These are phyloP conservation scores for Chalcis sispes DNA, from an alignment of 2,888 invertebrate genomes.

Conservation along the genomic window DNA sequence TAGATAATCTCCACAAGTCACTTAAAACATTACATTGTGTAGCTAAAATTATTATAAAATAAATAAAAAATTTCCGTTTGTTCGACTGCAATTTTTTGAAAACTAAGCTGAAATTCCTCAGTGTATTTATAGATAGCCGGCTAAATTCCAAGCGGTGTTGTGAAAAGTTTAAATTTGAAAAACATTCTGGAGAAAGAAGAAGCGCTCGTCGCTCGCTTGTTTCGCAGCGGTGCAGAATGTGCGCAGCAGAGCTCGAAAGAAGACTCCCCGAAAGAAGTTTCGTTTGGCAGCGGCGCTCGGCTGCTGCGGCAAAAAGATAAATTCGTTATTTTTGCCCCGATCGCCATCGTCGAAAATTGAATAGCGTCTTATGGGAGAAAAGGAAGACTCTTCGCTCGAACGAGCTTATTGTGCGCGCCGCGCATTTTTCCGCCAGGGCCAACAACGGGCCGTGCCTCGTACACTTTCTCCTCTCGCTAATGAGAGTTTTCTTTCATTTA, in stretches of 20 bases:
- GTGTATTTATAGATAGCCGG: too few species aligned
- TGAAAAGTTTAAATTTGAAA: background rate
- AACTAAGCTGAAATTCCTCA: too few species aligned
- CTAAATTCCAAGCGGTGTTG: too few species aligned
- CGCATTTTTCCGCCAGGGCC: background rate
- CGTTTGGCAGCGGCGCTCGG: background rate
- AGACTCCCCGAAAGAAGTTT: slow-evolving; percentile 5
- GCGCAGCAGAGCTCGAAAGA: too few species aligned
- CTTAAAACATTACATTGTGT: too few species aligned
- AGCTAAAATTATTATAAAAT: too few species aligned
- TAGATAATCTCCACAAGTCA: too few species aligned
- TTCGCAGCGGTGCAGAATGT: slow-evolving; percentile 1
- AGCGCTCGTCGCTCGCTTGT: too few species aligned
- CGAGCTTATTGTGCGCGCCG: background rate
- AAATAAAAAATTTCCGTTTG: too few species aligned
- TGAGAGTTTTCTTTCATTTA: slow-evolving; percentile 24
- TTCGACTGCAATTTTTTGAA: too few species aligned
- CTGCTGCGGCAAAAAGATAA: slow-evolving; percentile 6
- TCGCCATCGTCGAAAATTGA: background rate
- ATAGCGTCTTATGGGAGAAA: slow-evolving; percentile 1
- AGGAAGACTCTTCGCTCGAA: background rate
- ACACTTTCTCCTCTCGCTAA: slow-evolving; percentile 33
- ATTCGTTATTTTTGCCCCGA: slow-evolving; percentile 1
- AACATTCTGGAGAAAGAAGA: background rate
- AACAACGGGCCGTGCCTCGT: slow-evolving; percentile 13